Evolutionary conservation across 2,888 invertebrate species (phyloP).

Genomic region (Athalia rosae): DNA sequence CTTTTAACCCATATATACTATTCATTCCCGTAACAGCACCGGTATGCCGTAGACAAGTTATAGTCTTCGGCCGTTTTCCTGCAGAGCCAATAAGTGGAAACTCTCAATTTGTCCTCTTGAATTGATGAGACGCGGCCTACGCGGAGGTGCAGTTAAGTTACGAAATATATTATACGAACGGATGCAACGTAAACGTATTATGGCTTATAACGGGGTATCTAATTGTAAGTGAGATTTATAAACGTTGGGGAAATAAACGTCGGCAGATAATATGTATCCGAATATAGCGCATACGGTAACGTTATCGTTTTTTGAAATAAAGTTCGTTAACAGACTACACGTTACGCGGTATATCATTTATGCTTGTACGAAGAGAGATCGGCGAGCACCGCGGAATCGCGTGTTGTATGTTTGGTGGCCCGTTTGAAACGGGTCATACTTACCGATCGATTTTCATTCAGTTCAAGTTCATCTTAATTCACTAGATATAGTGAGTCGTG

Average conservation of each 20-base stretch:
- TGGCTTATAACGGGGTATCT: neutral
- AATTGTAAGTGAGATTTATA: neutral
- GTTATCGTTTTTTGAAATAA: too few relatives aligned
- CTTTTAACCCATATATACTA: neutral
- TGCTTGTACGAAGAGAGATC: too few relatives aligned
- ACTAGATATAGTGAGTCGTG: too few relatives aligned
- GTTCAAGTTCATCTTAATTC: constrained; percentile 12
- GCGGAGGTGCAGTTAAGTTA: neutral
- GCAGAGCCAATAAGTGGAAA: neutral
- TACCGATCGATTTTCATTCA: constrained; percentile 28
- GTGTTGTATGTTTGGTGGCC: neutral
- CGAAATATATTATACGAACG: neutral
- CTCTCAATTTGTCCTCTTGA: constrained; percentile 7
- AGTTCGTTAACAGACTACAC: too few relatives aligned
- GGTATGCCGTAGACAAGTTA: too few relatives aligned
- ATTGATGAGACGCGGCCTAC: neutral
- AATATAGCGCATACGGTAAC: too few relatives aligned
- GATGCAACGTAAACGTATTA: neutral
- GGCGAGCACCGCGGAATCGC: neutral
- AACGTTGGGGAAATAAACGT: neutral
- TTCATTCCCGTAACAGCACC: neutral
- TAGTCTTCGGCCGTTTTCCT: too few relatives aligned
- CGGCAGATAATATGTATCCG: too few relatives aligned
- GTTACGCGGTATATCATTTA: too few relatives aligned
- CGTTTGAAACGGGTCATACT: neutral